Evolutionary conservation across 2,113 vertebrate genomes (phyloP).

Genomic region (Myiopsitta monachus): DNA sequence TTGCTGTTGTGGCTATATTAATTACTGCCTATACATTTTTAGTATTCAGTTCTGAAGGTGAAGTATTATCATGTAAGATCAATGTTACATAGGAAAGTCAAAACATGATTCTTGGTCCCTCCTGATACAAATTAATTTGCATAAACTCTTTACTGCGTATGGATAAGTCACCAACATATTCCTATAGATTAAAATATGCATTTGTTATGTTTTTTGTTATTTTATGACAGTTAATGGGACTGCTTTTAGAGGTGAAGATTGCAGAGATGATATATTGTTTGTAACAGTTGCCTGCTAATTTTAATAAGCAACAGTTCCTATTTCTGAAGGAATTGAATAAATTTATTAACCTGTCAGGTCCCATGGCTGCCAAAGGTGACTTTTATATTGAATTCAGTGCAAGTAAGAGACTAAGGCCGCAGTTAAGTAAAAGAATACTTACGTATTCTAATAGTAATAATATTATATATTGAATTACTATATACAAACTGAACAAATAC

Average conservation of each 20-base stretch:
- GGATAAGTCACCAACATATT: background rate
- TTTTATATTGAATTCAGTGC: background rate
- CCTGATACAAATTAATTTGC: background rate
- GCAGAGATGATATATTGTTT: background rate
- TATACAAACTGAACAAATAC: background rate
- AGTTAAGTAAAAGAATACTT: background rate
- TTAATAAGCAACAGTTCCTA: background rate
- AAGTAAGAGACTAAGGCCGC: background rate
- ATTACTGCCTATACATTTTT: background rate
- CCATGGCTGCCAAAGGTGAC: background rate
- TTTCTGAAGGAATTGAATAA: background rate
- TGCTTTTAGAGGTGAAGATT: background rate
- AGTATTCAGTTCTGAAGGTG: background rate
- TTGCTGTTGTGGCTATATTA: background rate
- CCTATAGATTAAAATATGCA: background rate
- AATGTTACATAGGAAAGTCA: background rate
- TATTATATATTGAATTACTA: background rate
- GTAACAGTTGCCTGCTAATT: background rate
- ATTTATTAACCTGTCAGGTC: background rate
- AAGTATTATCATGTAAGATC: background rate
- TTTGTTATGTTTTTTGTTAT: background rate
- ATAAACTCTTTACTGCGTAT: background rate
- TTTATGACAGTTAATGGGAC: background rate
- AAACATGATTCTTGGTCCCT: background rate
- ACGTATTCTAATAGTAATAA: background rate